phyloP scores from a whole-genome alignment of 1,140 invertebrate species.

The Venustaconcha ellipsiformis region DNA sequence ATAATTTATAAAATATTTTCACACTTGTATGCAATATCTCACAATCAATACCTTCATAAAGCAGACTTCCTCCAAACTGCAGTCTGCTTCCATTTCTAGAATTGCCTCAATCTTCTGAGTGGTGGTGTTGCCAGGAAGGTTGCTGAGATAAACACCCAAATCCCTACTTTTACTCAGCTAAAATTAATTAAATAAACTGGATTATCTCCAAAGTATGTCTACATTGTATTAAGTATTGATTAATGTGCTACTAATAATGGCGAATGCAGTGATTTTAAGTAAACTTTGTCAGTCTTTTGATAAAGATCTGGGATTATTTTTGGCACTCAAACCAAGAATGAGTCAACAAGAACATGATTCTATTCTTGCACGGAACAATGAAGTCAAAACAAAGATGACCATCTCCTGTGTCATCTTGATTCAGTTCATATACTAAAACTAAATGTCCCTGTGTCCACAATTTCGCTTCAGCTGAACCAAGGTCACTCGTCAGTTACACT shows the following conservation, averaged over 20 bases:
- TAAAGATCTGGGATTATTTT: too few species aligned
- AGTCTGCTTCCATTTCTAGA: slow-evolving; percentile 61
- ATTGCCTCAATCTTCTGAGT: slow-evolving; percentile 54
- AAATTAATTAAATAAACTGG: neutral
- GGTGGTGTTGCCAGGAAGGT: slow-evolving; percentile 54
- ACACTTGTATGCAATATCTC: too few species aligned
- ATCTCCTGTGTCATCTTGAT: too few species aligned
- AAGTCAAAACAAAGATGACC: too few species aligned
- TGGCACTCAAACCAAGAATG: too few species aligned
- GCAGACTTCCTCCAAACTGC: slow-evolving; percentile 55
- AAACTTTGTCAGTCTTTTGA: neutral
- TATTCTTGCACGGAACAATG: too few species aligned
- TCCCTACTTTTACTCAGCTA: slow-evolving; percentile 41
- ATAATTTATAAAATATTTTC: too few species aligned
- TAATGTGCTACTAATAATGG: neutral
- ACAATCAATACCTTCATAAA: slow-evolving; percentile 53
- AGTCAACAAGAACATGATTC: too few species aligned
- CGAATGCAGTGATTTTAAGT: neutral
- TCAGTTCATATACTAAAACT: too few species aligned
- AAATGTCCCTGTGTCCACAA: too few species aligned
- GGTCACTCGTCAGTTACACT: too few species aligned
- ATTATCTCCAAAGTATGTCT: neutral
- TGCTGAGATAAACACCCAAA: slow-evolving; percentile 46
- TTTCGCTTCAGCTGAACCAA: too few species aligned
- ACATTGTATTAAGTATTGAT: neutral